Base-by-base conservation (phyloP, 2,888 invertebrate genomes). In the Orthosia incerta region DNA sequence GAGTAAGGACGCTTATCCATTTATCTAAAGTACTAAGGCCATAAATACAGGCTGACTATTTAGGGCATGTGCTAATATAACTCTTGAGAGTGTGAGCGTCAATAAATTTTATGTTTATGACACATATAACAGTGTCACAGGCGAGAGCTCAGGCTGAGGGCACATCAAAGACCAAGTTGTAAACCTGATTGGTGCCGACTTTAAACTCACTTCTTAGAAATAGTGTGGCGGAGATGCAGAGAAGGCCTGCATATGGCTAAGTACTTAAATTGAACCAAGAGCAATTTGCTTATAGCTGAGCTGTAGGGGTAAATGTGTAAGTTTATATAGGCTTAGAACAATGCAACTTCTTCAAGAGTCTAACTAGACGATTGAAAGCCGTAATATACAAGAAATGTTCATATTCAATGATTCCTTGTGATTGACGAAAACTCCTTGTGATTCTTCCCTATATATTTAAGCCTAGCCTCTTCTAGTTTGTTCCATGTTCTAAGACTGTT, bases 71-170 rank as follows among this genome's bases (percentile, higher is more conserved):
- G 55, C 69, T 73, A 80, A 83, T 74, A 66, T 72, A 66, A 79
- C 39, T 20, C 65, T 55, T 18, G 53, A n/a, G 62, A 66, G 51
- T 63, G 57, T 63, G 12, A 80, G 63, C 61, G 55, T 56, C 59
- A 83, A 74, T 80, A 80, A 80, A 80, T 69, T 65, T 79, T 26
- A 79, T 69, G 83, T 80, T 80, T 83, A 83, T 80, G 75, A 66
- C 83, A 80, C 74, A 57, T 71, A 65, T 62, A 83, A 82, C 20
- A 71, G 80, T 80, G 80, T 63, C 80, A 66, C 80, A 80, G 45
- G 48, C 50, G 61, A 68, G 60, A 53, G 48, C 64, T 61, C 51
- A 68, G 48, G 60, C 78, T 23, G 72, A 74, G 69, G 80, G 65
- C 59, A 80, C 83, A 80, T 80, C 83, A 80, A 80, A 83, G 80